phyloP scores from a whole-genome alignment of 2,888 invertebrate species.

The Macroteleia sp. region DNA sequence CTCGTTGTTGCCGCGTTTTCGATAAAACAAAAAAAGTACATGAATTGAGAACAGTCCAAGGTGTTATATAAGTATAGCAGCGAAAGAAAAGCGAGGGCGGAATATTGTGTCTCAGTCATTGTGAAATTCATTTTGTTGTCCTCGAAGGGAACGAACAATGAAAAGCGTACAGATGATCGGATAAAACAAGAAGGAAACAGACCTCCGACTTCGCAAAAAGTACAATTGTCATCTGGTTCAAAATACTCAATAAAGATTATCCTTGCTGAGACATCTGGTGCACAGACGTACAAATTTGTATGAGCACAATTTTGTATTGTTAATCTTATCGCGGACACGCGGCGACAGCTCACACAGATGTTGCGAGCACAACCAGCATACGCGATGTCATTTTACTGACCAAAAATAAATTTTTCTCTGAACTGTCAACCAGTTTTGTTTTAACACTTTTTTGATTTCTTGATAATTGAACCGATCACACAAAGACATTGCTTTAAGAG shows the following conservation, averaged over 20 bases:
- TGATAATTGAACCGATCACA: no score
- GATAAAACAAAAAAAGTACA: conserved; percentile 10
- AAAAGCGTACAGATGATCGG: background rate
- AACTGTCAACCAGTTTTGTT: no score
- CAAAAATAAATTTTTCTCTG: conserved; percentile 8
- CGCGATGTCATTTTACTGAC: conserved; percentile 22
- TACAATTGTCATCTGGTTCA: conserved; percentile 40
- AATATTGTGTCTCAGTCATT: conserved; percentile 30
- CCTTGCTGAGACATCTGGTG: conserved; percentile 37
- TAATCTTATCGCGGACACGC: conserved; percentile 46
- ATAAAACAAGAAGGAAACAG: background rate
- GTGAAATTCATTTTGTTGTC: conserved; percentile 22
- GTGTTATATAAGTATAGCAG: conserved; percentile 2
- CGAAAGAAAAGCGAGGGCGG: background rate
- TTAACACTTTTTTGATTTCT: no score
- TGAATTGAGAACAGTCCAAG: conserved; percentile 20
- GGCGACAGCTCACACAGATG: conserved; percentile 44
- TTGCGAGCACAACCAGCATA: conserved; percentile 48
- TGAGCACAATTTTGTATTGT: conserved; percentile 53
- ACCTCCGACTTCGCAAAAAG: conserved; percentile 45
- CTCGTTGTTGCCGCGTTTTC: conserved; percentile 60
- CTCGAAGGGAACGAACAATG: background rate
- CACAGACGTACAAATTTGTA: conserved; percentile 50
- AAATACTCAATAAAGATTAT: conserved; percentile 58
- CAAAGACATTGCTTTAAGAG: no score